Conservation (phyloP, 30 jellyfish, hydroid and myxozoan genomes). For the Turritopsis rubra region DNA sequence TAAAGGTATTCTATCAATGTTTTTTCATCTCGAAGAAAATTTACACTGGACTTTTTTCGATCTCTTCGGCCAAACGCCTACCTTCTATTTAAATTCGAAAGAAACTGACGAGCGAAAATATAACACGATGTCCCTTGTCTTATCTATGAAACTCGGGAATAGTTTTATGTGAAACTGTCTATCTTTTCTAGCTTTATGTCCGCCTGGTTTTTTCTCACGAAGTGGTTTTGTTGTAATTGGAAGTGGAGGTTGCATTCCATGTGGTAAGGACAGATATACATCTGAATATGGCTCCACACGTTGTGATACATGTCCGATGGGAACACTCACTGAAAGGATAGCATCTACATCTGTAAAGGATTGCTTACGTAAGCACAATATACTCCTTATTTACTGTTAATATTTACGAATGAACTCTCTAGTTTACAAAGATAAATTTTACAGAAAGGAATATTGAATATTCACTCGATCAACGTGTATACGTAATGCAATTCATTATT, state of each 20-base stretch:
- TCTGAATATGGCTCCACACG: slow-evolving; percentile 41
- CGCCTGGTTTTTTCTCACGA: slow-evolving; percentile 60
- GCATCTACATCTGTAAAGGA: slow-evolving; percentile 36
- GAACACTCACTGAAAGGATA: slow-evolving; percentile 40
- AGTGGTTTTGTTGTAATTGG: slow-evolving; percentile 32
- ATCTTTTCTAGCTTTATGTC: slow-evolving; percentile 41
- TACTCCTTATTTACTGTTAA: too few species aligned
- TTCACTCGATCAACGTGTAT: not conserved
- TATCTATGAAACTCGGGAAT: too few species aligned
- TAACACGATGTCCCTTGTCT: too few species aligned
- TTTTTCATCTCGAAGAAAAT: too few species aligned
- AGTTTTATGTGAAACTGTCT: not conserved
- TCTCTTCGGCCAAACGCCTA: not conserved
- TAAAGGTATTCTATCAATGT: not conserved
- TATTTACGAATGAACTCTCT: not conserved
- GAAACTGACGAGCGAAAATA: too few species aligned
- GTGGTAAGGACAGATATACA: slow-evolving; percentile 51
- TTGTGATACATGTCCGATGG: slow-evolving; percentile 57
- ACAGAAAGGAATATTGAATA: not conserved
- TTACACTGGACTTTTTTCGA: too few species aligned
- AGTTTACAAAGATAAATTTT: not conserved
- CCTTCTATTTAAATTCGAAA: not conserved
- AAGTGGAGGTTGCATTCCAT: slow-evolving; percentile 56
- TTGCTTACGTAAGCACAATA: slow-evolving; percentile 21
- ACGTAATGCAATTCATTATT: not conserved